phyloP scores from a whole-genome alignment of 2,888 invertebrate species.

The Diogma glabrata region DNA sequence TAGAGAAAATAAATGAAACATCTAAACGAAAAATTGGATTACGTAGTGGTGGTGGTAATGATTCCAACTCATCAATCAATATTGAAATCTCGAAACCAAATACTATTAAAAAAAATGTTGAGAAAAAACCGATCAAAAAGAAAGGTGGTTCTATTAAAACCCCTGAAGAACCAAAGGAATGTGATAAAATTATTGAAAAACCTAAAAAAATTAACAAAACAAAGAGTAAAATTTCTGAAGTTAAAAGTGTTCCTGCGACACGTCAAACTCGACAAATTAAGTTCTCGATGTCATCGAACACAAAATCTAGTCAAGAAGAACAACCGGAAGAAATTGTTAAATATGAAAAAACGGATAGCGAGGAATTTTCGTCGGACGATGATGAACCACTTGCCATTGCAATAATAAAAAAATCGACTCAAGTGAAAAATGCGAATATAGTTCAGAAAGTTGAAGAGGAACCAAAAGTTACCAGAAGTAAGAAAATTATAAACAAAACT shows the following conservation, averaged over 20 bases:
- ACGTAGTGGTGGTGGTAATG: too few species aligned
- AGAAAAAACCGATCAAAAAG: neutral
- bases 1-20: slow-evolving; percentile 1
- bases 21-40: slow-evolving; percentile 11
- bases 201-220: slow-evolving; percentile 7
- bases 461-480: slow-evolving; percentile 9
- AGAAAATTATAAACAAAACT: neutral
- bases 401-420: neutral
- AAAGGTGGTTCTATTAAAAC: neutral
- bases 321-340: too few species aligned
- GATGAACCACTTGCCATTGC: slow-evolving; percentile 39
- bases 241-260: too few species aligned
- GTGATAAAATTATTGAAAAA: neutral
- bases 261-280: too few species aligned
- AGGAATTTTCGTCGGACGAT: slow-evolving; percentile 42
- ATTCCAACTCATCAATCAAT: neutral
- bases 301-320: too few species aligned
- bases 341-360: slow-evolving; percentile 13
- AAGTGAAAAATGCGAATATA: neutral
- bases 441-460: slow-evolving; percentile 2
- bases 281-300: too few species aligned
- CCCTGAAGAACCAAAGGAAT: neutral
- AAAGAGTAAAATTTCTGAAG: too few species aligned
- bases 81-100: too few species aligned
- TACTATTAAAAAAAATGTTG: neutral